Conservation (phyloP, 2,113 vertebrate genomes). For the Epinephelus lanceolatus region DNA sequence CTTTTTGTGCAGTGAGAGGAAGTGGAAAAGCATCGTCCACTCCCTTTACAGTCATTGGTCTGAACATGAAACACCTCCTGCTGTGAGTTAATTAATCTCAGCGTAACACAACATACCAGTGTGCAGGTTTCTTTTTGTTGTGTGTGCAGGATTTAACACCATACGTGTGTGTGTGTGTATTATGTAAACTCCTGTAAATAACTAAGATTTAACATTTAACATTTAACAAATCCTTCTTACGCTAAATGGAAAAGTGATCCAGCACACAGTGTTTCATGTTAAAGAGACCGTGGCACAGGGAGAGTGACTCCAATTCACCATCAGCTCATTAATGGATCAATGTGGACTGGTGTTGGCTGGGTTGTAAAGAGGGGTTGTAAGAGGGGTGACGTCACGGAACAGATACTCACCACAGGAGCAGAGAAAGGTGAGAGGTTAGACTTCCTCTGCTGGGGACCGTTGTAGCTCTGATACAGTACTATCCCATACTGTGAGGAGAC, state of each 20-base stretch:
- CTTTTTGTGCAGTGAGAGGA: too few relatives aligned
- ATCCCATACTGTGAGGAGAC: conserved; percentile 89
- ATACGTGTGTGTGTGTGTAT: background rate
- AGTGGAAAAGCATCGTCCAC: too few relatives aligned
- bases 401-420: conserved; percentile 89
- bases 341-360: conserved; percentile 43
- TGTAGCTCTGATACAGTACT: conserved; percentile 94
- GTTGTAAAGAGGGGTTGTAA: conserved; percentile 29
- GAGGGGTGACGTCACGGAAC: conserved; percentile 50
- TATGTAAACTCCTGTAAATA: conserved; percentile 31
- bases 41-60: too few relatives aligned
- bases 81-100: conserved; percentile 22
- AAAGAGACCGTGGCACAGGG: background rate
- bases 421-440: conserved; percentile 87
- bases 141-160: background rate
- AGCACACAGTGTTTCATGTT: background rate
- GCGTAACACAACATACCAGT: conserved; percentile 7
- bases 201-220: conserved; percentile 20
- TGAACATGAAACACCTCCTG: conserved; percentile 4
- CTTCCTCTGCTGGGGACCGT: conserved; percentile 91
- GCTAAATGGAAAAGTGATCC: background rate
- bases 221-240: conserved; percentile 11
- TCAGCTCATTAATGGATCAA: conserved; percentile 55
- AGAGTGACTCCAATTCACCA: conserved; percentile 35
- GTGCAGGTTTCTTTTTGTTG: background rate